These are phyloP conservation scores for Hemitrygon akajei DNA, from an alignment of 2,797 vertebrate genomes.

Conservation along the genomic window DNA sequence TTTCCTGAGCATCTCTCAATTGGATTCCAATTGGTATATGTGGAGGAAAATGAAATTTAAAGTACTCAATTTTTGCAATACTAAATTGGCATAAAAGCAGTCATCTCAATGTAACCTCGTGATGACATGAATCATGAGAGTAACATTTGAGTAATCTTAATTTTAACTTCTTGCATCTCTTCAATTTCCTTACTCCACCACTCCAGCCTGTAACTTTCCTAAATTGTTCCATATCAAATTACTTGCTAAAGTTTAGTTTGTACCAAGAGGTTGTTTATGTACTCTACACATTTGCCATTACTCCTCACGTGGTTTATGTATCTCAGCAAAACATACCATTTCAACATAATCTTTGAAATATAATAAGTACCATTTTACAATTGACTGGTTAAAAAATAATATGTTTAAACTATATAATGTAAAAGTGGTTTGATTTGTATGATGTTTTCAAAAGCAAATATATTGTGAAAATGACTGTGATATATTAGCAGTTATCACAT, in stretches of 20 bases:
- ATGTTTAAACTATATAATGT: neutral
- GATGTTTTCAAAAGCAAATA: neutral
- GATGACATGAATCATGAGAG: neutral
- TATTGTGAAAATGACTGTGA: neutral
- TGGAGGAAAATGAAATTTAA: neutral
- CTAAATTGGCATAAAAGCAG: neutral
- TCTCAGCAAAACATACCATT: neutral
- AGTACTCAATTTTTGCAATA: neutral
- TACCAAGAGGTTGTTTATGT: neutral
- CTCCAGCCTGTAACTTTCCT: neutral
- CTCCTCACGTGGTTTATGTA: neutral
- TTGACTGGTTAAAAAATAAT: neutral
- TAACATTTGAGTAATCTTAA: neutral
- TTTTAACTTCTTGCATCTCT: too few species aligned
- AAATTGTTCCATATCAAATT: neutral
- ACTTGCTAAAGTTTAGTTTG: neutral
- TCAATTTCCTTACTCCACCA: neutral
- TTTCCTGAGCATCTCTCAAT: conserved; percentile 7
- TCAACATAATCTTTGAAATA: neutral
- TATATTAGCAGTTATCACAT: neutral
- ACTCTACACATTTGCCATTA: neutral
- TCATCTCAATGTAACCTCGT: neutral
- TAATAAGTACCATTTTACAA: neutral
- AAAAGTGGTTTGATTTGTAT: neutral
- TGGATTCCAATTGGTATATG: neutral